Evolutionary conservation across 1,140 invertebrate genomes (phyloP).

Genomic region (Megathymus violae): DNA sequence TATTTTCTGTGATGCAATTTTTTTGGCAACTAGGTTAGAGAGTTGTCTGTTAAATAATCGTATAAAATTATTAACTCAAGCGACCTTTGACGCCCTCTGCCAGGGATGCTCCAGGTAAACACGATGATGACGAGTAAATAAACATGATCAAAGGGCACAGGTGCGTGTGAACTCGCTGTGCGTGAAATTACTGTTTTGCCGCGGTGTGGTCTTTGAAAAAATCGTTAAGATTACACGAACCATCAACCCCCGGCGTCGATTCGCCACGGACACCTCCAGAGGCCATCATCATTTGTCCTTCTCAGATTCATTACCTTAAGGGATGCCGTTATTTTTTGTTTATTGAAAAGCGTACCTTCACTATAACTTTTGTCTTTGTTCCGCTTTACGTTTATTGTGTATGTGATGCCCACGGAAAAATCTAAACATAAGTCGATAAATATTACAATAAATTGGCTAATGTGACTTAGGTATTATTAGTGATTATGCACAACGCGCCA

Average conservation of each 20-base stretch:
- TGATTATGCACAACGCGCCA: too few species aligned
- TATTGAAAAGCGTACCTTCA: conserved; percentile 13
- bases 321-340: conserved; percentile 51
- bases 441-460: too few species aligned
- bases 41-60: too few species aligned
- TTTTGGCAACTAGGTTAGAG: too few species aligned
- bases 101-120: too few species aligned
- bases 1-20: too few species aligned
- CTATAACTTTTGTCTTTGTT: background rate
- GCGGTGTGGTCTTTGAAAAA: conserved; percentile 79
- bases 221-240: conserved; percentile 71
- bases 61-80: too few species aligned
- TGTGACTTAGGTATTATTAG: too few species aligned
- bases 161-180: conserved; percentile 74
- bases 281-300: conserved; percentile 67
- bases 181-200: conserved; percentile 78
- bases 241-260: conserved; percentile 70
- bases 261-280: conserved; percentile 65
- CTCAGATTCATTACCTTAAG: conserved; percentile 47
- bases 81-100: too few species aligned
- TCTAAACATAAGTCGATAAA: too few species aligned
- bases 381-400: background rate
- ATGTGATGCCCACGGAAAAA: too few species aligned
- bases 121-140: conserved; percentile 2
- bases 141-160: conserved; percentile 49